phyloP scores from a whole-genome alignment of 2,797 vertebrate genomes.

The Cirrhinus mrigala region DNA sequence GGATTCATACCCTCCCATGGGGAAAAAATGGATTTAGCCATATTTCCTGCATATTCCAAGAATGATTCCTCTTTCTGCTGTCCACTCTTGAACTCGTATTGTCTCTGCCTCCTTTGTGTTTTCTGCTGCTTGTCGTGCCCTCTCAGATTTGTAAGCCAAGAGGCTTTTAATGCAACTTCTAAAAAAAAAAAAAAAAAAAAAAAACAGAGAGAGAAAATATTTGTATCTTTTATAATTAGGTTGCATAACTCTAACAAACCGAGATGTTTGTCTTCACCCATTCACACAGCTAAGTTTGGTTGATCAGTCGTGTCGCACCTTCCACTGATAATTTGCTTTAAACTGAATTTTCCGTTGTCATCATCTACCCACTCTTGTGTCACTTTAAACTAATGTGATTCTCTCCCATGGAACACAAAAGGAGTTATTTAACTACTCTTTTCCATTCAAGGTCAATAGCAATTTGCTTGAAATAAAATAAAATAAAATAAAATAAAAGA shows the following conservation, averaged over 20 bases:
- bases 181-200: background rate
- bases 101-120: background rate
- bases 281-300: background rate
- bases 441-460: background rate
- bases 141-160: background rate
- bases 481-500: background rate
- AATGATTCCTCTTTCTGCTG: conserved; percentile 42
- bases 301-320: conserved; percentile 3
- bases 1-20: conserved; percentile 73
- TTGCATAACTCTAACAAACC: background rate
- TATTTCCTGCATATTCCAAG: conserved; percentile 72
- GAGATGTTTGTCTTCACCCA: background rate
- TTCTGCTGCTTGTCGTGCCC: conserved; percentile 5
- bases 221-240: background rate
- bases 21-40: conserved; percentile 73
- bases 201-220: background rate
- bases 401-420: background rate
- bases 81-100: conserved; percentile 23
- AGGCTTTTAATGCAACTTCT: background rate
- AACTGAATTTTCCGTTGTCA: background rate
- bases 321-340: background rate
- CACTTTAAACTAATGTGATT: background rate
- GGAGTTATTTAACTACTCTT: background rate
- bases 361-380: conserved; percentile 21
- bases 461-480: background rate